Evolutionary conservation across 1,140 invertebrate species (phyloP).

Genomic region (Papilio polyxenes): DNA sequence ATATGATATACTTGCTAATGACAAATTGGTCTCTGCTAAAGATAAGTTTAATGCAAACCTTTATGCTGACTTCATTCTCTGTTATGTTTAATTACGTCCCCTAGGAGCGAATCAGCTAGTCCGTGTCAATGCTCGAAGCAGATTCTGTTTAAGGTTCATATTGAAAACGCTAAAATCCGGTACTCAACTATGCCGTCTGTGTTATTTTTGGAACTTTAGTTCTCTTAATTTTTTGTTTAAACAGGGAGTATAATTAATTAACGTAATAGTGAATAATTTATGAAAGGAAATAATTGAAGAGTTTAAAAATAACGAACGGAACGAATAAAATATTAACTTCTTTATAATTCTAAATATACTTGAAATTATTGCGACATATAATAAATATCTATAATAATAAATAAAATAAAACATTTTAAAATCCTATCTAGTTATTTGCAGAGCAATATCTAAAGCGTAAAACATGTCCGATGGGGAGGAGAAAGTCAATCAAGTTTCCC

Average conservation of each 20-base stretch:
- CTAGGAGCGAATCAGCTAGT: constrained; percentile 20
- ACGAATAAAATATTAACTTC: background rate
- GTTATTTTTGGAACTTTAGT: background rate
- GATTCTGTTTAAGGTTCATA: constrained; percentile 27
- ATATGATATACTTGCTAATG: background rate
- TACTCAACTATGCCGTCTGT: background rate
- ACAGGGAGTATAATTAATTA: background rate
- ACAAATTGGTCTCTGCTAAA: background rate
- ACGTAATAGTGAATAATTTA: no score
- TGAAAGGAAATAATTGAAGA: no score
- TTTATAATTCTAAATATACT: no score
- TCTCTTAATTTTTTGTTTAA: background rate
- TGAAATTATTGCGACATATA: no score
- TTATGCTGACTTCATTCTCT: constrained; percentile 12
- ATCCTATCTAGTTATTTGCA: background rate
- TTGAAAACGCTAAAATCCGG: background rate
- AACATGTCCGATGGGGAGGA: constrained; percentile 35
- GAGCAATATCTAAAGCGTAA: constrained; percentile 18
- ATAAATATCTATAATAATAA: background rate
- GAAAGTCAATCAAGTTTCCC: constrained; percentile 48
- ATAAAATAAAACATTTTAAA: background rate
- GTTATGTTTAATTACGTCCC: constrained; percentile 46
- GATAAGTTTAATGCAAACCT: constrained; percentile 19
- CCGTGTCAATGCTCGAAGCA: background rate
- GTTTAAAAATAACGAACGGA: no score